A percentile compares a stretch with the other conserved stretches of the same genome.
Conservation (phyloP, 2,888 invertebrate genomes). For the Dryomyza anilis region DNA sequence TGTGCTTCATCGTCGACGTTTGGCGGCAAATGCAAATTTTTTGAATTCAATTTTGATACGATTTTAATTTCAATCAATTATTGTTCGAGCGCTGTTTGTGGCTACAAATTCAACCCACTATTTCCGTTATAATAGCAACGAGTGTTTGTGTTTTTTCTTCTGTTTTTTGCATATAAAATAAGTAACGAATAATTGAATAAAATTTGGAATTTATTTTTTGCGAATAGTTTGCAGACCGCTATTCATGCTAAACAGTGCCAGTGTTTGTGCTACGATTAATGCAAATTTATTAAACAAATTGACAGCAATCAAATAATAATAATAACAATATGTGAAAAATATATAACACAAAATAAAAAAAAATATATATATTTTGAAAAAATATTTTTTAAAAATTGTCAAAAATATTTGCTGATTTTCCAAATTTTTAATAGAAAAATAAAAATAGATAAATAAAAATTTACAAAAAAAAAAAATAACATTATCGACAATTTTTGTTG, state of each 20-base stretch:
- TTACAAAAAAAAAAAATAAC: too few relatives aligned
- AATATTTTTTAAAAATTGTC: not conserved
- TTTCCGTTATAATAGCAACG: too few relatives aligned
- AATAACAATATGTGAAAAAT: not conserved
- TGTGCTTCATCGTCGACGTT: not conserved
- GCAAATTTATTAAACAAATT: not conserved
- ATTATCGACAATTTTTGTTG: too few relatives aligned
- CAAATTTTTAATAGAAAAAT: not conserved
- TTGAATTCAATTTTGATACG: not conserved
- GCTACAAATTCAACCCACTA: not conserved
- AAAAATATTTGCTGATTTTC: not conserved
- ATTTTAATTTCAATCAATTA: not conserved
- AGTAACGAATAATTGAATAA: constrained; percentile 2
- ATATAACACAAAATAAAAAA: not conserved
- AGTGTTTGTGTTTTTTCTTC: too few relatives aligned
- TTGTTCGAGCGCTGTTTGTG: too few relatives aligned
- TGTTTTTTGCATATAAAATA: not conserved
- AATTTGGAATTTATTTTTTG: not conserved
- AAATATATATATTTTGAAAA: not conserved
- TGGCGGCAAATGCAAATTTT: not conserved
- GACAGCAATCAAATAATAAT: not conserved
- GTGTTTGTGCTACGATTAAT: not conserved
- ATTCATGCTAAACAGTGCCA: not conserved
- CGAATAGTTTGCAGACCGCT: not conserved
- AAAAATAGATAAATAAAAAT: too few relatives aligned